These are phyloP conservation scores for Stylophora pistillata DNA, from an alignment of 64 coral and sea anemone genomes.

Conservation along the genomic window DNA sequence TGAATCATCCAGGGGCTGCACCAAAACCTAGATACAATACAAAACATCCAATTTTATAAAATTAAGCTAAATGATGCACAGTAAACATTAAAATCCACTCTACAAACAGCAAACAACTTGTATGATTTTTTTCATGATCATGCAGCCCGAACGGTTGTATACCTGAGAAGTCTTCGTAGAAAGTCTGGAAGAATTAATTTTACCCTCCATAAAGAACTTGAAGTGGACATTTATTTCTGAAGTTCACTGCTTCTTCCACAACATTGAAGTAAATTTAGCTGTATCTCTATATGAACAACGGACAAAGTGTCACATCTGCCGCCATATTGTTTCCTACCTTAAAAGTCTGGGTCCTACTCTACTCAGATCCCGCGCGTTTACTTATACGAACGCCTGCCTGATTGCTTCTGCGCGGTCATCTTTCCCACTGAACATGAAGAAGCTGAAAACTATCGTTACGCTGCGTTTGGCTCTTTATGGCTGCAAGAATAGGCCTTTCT, in stretches of 20 bases:
- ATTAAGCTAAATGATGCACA: too few relatives aligned
- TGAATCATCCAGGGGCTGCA: conserved; percentile 11
- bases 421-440: conserved; percentile 20
- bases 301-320: too few relatives aligned
- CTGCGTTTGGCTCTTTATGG: conserved; percentile 91
- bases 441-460: conserved; percentile 47
- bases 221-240: neutral
- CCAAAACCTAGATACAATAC: conserved; percentile 4
- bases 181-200: neutral
- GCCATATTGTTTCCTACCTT: neutral
- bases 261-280: neutral
- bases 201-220: conserved; percentile 7
- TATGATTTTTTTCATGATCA: too few relatives aligned
- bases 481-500: conserved; percentile 94
- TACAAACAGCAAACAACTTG: too few relatives aligned
- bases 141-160: too few relatives aligned
- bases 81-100: too few relatives aligned
- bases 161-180: neutral
- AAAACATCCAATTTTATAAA: neutral
- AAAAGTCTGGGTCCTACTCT: conserved; percentile 10
- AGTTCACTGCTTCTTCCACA: neutral
- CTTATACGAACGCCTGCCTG: conserved; percentile 2
- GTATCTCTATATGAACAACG: too few relatives aligned
- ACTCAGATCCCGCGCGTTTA: neutral
- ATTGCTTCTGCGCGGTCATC: neutral